These are phyloP conservation scores for Rhadinocentrus ornatus DNA, from an alignment of 2,797 vertebrate species.

Conservation along the genomic window DNA sequence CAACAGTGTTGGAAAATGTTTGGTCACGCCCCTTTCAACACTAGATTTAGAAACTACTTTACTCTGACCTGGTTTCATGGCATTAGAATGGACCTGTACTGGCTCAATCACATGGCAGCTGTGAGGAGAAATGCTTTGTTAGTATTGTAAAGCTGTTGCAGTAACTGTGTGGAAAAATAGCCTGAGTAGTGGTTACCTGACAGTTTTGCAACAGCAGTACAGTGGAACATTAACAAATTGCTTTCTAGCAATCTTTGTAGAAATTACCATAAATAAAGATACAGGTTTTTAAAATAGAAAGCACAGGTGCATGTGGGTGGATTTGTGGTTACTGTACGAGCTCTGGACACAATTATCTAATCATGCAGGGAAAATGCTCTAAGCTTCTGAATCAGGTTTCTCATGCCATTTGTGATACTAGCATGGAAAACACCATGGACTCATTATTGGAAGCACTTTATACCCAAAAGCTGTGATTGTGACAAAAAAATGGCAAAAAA, in stretches of 20 bases:
- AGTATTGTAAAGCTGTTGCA: constrained; percentile 55
- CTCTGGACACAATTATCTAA: constrained; percentile 26
- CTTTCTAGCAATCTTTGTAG: constrained; percentile 34
- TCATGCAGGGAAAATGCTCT: constrained; percentile 19
- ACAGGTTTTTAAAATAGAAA: constrained; percentile 21
- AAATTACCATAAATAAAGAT: constrained; percentile 41
- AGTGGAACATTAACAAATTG: constrained; percentile 18
- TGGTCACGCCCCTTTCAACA: constrained; percentile 35
- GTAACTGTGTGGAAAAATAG: constrained; percentile 58
- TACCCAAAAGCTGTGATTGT: constrained; percentile 4
- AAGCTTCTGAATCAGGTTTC: constrained; percentile 34
- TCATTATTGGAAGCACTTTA: constrained; percentile 5
- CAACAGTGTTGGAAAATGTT: constrained; percentile 51
- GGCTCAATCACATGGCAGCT: constrained; percentile 43
- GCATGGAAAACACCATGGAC: constrained; percentile 17
- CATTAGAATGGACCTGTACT: constrained; percentile 54
- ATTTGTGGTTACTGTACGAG: neutral
- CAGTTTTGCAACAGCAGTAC: constrained; percentile 42
- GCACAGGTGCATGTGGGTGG: constrained; percentile 11
- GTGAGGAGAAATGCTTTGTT: constrained; percentile 56
- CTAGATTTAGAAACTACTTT: constrained; percentile 48
- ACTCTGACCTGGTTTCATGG: constrained; percentile 65
- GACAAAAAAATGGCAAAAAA: constrained; percentile 2
- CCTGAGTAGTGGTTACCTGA: constrained; percentile 53
- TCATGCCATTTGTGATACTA: constrained; percentile 27